phyloP scores from a whole-genome alignment of 2,888 invertebrate genomes.

The Steromphala cineraria region DNA sequence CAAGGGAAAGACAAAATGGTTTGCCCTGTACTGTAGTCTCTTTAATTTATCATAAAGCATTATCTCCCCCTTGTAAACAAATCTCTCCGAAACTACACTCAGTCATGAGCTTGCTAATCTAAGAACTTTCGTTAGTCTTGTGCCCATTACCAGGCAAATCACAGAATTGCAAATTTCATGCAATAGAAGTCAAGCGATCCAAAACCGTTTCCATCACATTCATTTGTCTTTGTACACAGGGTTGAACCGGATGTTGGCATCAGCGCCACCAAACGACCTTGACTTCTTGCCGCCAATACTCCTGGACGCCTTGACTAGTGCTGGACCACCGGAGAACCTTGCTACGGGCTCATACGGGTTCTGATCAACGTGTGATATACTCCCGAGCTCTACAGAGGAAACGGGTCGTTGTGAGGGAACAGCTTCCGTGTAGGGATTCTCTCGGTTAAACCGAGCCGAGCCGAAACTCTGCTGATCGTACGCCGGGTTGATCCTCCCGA shows the following conservation, averaged over 20 bases:
- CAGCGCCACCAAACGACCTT: neutral
- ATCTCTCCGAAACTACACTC: too few relatives aligned
- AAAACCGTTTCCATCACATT: neutral
- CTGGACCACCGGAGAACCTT: constrained; percentile 2
- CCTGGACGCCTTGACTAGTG: neutral
- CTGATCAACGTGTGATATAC: neutral
- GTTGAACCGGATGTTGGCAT: constrained; percentile 22
- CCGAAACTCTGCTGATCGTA: neutral
- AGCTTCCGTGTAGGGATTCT: neutral
- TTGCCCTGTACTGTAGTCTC: too few relatives aligned
- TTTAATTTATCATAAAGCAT: too few relatives aligned
- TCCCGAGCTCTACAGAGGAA: neutral
- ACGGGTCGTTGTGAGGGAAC: neutral
- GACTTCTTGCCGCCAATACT: neutral
- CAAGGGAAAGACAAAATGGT: too few relatives aligned
- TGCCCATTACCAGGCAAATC: too few relatives aligned
- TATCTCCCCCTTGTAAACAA: too few relatives aligned
- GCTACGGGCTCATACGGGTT: constrained; percentile 28
- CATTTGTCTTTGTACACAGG: constrained; percentile 19
- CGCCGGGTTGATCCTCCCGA: neutral
- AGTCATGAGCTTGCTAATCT: too few relatives aligned
- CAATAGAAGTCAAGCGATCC: neutral
- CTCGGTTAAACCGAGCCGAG: neutral
- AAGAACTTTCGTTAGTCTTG: too few relatives aligned
- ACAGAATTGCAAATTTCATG: neutral